Evolutionary conservation across 1,140 invertebrate genomes (phyloP), one percentile per base, ranked within the genome.

Genomic region (Drosophila yakuba): DNA sequence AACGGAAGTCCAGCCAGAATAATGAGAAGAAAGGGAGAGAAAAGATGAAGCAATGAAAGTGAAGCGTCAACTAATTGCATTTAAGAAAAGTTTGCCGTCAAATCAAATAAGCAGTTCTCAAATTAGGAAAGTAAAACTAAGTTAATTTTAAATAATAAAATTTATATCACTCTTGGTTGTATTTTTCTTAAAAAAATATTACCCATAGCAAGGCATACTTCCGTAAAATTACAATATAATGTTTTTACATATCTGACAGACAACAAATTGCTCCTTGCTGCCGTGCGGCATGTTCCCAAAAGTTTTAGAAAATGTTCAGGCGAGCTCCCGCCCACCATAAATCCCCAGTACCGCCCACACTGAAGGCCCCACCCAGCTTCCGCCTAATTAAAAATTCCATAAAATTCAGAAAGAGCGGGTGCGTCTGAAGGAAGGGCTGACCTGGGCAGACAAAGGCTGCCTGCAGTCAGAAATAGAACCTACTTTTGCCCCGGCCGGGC

Each of bases 331-430:
- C 36, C 67, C 23, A 50, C 43, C n/a, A 51, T 23, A 67, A 56
- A 61, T 38, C 48, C 51, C 35, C 50, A 50, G 39, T 12, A 14
- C 15, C 50, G 57, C 38, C 62, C 57, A 45, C 28, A 28, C 35
- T 39, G 38, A 43, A 57, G 57, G 63, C 47, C 71, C 50, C 67
- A 44, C n/a, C 28, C 51, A 51, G 63, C 58, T 62, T 73, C 35
- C 61, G 47, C 43, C 64, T 86, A 86, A 86, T 86, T 88, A 88
- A 86, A 86, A 86, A 80, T 86, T 76, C 71, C 75, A 82, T 88
- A 83, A 88, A 83, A 66, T 38, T 59, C 61, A 32, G 32, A 14
- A 20, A 15, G 17, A 28, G 17, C 38, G 39, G 12, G 62, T 15
- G 12, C 8, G 28, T 35, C 25, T n/a, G 14, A n/a, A 15, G 10